Percentiles rank a stretch among this genome's conserved stretches.
phyloP scores from a whole-genome alignment of 2,888 invertebrate species.

The Caenorhabditis imperialis region DNA sequence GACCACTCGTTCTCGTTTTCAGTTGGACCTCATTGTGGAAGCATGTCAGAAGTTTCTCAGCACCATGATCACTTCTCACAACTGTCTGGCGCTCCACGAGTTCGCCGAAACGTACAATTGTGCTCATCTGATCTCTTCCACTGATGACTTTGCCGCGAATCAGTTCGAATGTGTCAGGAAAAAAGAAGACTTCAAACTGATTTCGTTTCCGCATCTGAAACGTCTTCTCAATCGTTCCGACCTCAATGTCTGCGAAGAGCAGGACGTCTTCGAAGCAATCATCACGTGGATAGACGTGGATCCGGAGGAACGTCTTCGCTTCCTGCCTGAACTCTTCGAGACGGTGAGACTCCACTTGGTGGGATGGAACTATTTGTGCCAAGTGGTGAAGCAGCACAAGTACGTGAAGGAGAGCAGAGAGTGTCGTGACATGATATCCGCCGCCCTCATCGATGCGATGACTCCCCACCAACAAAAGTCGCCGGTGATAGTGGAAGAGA shows the following conservation, averaged over 20 bases:
- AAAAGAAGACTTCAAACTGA: slow-evolving; percentile 61
- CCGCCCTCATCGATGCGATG: slow-evolving; percentile 77
- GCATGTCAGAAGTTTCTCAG: slow-evolving; percentile 80
- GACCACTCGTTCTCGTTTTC: slow-evolving; percentile 50
- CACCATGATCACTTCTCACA: slow-evolving; percentile 79
- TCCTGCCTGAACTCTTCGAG: slow-evolving; percentile 58
- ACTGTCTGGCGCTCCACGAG: slow-evolving; percentile 79
- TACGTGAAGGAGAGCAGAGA: slow-evolving; percentile 61
- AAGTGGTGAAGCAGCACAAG: slow-evolving; percentile 60
- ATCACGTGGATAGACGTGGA: slow-evolving; percentile 79
- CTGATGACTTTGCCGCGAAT: slow-evolving; percentile 69
- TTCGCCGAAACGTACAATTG: slow-evolving; percentile 80
- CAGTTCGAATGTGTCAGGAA: slow-evolving; percentile 46
- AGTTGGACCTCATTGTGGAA: slow-evolving; percentile 79
- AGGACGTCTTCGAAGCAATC: slow-evolving; percentile 79
- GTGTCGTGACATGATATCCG: slow-evolving; percentile 79
- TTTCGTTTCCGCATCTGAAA: slow-evolving; percentile 62
- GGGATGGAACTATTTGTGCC: slow-evolving; percentile 78
- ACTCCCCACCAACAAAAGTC: slow-evolving; percentile 3
- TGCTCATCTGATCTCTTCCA: slow-evolving; percentile 57
- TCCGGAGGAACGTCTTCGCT: slow-evolving; percentile 69
- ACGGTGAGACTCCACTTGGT: slow-evolving; percentile 79
- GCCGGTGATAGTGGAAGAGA: not conserved
- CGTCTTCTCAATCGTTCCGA: slow-evolving; percentile 65
- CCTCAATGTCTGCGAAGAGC: slow-evolving; percentile 65